phyloP scores from a whole-genome alignment of 2,797 vertebrate species.

The Pteronotus mesoamericanus region DNA sequence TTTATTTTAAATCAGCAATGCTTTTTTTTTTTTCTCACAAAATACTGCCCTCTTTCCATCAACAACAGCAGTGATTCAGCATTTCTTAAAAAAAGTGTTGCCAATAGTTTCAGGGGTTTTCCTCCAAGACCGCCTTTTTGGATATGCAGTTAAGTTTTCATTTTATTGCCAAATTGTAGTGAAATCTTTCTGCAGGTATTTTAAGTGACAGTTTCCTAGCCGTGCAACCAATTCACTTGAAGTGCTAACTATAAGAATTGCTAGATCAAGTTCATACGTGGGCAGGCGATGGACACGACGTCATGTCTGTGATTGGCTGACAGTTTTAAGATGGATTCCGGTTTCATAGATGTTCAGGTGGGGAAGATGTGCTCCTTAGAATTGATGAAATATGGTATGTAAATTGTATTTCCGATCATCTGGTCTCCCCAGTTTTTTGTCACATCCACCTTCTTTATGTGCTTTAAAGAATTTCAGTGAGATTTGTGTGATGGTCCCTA shows the following conservation, averaged over 20 bases:
- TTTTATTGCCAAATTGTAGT: conserved; percentile 1
- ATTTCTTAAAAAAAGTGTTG: conserved; percentile 37
- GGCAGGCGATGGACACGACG: not conserved
- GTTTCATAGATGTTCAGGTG: conserved; percentile 28
- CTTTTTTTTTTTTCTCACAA: not conserved
- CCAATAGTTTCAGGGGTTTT: not conserved
- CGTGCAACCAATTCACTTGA: not conserved
- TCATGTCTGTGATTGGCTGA: not conserved
- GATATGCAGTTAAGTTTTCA: not conserved
- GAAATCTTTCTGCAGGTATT: conserved; percentile 23
- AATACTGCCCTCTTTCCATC: not conserved
- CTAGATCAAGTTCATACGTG: not conserved
- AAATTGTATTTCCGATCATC: not conserved
- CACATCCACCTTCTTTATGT: not conserved
- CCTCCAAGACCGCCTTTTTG: not conserved
- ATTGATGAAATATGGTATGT: not conserved
- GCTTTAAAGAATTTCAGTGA: not conserved
- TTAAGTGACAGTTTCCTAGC: not conserved
- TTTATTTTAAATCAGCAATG: not conserved
- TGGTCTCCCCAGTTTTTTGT: not conserved
- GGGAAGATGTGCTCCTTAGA: conserved; percentile 13
- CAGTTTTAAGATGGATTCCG: conserved; percentile 33
- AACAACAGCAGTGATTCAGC: not conserved
- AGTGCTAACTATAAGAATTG: not conserved
- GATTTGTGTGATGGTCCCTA: not conserved